Conservation (phyloP, 2,797 vertebrate species). For the Lagocephalus sceleratus region DNA sequence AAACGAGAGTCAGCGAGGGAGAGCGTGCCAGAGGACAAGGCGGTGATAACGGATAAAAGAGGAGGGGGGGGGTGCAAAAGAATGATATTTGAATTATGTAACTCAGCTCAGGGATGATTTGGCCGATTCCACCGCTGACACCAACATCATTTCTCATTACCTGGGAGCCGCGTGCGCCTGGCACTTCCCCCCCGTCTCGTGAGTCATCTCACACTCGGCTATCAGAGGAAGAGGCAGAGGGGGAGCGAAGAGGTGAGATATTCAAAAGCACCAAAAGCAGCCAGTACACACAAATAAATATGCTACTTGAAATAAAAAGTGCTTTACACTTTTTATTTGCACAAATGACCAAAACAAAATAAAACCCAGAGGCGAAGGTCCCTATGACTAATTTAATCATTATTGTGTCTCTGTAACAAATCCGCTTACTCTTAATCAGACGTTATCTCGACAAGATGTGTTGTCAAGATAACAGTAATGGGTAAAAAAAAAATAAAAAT, state of each 20-base stretch:
- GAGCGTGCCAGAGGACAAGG: constrained; percentile 65
- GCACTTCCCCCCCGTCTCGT: constrained; percentile 53
- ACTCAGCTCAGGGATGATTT: constrained; percentile 74
- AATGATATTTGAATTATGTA: constrained; percentile 77
- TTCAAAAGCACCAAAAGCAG: background rate
- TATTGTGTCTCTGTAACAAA: too few relatives aligned
- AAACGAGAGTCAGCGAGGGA: constrained; percentile 59
- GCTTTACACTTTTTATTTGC: too few relatives aligned
- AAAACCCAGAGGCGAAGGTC: too few relatives aligned
- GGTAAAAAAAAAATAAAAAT: too few relatives aligned
- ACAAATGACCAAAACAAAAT: too few relatives aligned
- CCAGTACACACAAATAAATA: background rate
- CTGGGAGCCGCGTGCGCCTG: constrained; percentile 62
- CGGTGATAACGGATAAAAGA: constrained; percentile 66
- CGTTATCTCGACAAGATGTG: too few relatives aligned
- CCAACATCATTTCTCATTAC: constrained; percentile 79
- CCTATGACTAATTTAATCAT: too few relatives aligned
- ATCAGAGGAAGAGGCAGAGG: constrained; percentile 42
- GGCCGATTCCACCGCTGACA: constrained; percentile 72
- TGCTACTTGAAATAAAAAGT: too few relatives aligned
- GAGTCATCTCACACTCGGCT: constrained; percentile 62
- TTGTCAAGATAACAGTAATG: too few relatives aligned
- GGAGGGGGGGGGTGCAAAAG: constrained; percentile 62
- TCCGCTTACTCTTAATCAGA: too few relatives aligned
- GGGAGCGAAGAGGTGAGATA: constrained; percentile 14